Evolutionary conservation across 2,888 invertebrate genomes (phyloP).

Genomic region (Lithodes maja): DNA sequence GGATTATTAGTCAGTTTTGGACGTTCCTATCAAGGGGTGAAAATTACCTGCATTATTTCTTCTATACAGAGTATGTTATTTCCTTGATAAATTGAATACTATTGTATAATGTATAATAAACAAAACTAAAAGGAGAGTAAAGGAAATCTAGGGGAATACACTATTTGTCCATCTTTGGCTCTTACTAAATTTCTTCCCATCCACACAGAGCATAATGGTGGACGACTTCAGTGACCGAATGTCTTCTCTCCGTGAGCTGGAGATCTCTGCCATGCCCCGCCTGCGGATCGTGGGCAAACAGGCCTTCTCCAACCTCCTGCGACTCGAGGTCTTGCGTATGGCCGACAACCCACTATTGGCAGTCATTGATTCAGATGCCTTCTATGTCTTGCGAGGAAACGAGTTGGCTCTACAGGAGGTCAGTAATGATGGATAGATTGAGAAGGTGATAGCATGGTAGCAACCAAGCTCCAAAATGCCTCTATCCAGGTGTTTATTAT

Average conservation of each 20-base stretch:
- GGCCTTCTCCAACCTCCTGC: slow-evolving; percentile 24
- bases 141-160: too few species aligned
- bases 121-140: too few species aligned
- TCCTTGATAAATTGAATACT: too few species aligned
- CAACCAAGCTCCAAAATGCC: too few species aligned
- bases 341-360: slow-evolving; percentile 37
- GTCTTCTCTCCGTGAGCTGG: slow-evolving; percentile 5
- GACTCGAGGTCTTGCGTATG: slow-evolving; percentile 22
- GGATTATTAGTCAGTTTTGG: too few species aligned
- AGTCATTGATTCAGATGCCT: slow-evolving; percentile 32
- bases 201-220: slow-evolving; percentile 30
- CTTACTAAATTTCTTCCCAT: neutral
- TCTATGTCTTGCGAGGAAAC: slow-evolving; percentile 2
- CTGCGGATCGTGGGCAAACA: slow-evolving; percentile 40
- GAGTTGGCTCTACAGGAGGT: slow-evolving; percentile 36
- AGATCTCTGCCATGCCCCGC: slow-evolving; percentile 43
- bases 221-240: slow-evolving; percentile 40
- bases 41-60: too few species aligned
- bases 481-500: too few species aligned
- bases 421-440: neutral
- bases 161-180: too few species aligned
- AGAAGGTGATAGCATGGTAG: neutral
- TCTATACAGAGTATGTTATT: too few species aligned
- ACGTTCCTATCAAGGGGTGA: too few species aligned
- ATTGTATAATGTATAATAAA: too few species aligned